Conservation (phyloP, 2,888 invertebrate genomes). For the Stomorhina lunata region DNA sequence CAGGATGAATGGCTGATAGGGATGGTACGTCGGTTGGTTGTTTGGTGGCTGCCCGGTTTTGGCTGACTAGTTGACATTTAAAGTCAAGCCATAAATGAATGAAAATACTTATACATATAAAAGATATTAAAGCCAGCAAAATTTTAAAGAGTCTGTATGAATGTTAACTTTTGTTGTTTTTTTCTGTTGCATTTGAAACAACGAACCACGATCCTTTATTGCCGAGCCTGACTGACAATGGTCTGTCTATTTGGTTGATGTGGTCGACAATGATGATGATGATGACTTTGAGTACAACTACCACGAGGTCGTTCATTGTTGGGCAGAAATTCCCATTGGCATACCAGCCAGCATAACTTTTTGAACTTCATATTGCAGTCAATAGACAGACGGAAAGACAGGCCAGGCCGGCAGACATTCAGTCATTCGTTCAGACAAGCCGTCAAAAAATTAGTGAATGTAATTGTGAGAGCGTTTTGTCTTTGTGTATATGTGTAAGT, state of each 20-base stretch:
- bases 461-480: too few species aligned
- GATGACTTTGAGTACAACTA: constrained; percentile 1
- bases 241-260: constrained; percentile 59
- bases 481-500: too few species aligned
- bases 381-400: neutral
- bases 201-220: constrained; percentile 25
- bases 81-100: constrained; percentile 26
- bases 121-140: constrained; percentile 4
- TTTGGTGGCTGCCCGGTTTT: too few species aligned
- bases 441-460: constrained; percentile 3
- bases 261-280: constrained; percentile 20
- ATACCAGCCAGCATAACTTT: constrained; percentile 63
- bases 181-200: neutral
- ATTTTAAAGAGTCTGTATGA: constrained; percentile 11
- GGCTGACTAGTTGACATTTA: constrained; percentile 41
- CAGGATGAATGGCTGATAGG: neutral
- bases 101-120: constrained; percentile 8
- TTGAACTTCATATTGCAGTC: constrained; percentile 44
- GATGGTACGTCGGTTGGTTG: too few species aligned
- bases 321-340: constrained; percentile 64
- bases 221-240: constrained; percentile 53
- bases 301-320: constrained; percentile 55
- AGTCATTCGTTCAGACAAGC: constrained; percentile 4
- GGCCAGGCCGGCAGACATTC: too few species aligned
- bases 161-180: neutral